Conservation (phyloP, 2,113 vertebrate species). For the Tretioscincus oriximinensis region DNA sequence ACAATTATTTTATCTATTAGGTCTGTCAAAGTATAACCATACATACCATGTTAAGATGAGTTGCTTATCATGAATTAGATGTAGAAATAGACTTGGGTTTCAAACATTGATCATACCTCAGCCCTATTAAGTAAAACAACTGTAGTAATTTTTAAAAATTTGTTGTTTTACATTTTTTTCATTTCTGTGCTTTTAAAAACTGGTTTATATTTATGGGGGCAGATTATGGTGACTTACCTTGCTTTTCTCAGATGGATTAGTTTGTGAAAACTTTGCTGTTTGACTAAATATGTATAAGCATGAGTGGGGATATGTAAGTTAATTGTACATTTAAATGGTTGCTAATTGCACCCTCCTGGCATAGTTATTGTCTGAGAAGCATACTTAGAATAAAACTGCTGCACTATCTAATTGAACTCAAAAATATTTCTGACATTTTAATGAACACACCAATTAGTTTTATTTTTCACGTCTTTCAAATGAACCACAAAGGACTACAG, state of each 20-base stretch:
- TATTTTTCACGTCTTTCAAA: slow-evolving; percentile 69
- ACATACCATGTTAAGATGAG: too few relatives aligned
- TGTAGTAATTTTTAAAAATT: slow-evolving; percentile 4
- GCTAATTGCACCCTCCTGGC: slow-evolving; percentile 69
- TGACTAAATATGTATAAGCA: slow-evolving; percentile 73
- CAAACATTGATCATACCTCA: background rate
- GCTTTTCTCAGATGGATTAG: slow-evolving; percentile 43
- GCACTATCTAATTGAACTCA: slow-evolving; percentile 68
- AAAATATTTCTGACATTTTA: slow-evolving; percentile 77
- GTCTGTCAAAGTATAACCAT: background rate
- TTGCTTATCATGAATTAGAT: too few relatives aligned
- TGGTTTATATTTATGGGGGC: too few relatives aligned
- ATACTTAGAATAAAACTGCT: slow-evolving; percentile 67
- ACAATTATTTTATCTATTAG: background rate
- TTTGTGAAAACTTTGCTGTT: slow-evolving; percentile 66
- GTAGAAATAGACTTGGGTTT: background rate
- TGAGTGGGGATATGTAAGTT: slow-evolving; percentile 69
- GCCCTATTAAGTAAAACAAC: background rate
- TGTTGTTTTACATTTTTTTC: slow-evolving; percentile 22
- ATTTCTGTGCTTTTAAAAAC: slow-evolving; percentile 46
- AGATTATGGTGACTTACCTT: slow-evolving; percentile 46
- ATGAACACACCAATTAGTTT: slow-evolving; percentile 70
- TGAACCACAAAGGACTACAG: slow-evolving; percentile 69
- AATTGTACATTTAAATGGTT: slow-evolving; percentile 73
- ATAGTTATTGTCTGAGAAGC: slow-evolving; percentile 63